Evolutionary conservation across 2,113 vertebrate species (phyloP).

Genomic region (Antechinus stuartii): DNA sequence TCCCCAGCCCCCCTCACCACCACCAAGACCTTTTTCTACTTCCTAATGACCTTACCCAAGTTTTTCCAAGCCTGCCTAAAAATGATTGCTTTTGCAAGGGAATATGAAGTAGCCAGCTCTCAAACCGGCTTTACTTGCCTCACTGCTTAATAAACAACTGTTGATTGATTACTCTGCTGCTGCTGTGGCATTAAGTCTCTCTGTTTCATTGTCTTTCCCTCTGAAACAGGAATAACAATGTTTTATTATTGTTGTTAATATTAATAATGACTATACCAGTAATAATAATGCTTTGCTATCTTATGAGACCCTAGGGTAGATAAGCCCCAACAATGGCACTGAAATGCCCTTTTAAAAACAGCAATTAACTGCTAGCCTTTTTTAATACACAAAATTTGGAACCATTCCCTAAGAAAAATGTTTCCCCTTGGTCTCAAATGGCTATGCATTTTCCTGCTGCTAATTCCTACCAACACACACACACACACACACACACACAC

Average conservation of each 20-base stretch:
- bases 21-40: not conserved
- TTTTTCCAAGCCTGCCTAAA: constrained; percentile 24
- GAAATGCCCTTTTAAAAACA: not conserved
- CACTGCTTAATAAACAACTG: not conserved
- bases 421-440: not conserved
- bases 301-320: not conserved
- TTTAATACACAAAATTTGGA: constrained; percentile 42
- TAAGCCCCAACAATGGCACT: not conserved
- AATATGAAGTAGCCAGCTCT: constrained; percentile 22
- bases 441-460: not conserved
- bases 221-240: constrained; percentile 14
- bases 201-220: constrained; percentile 16
- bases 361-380: constrained; percentile 36
- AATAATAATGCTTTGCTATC: not conserved
- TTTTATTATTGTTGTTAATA: constrained; percentile 3
- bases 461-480: constrained; percentile 22
- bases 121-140: constrained; percentile 23
- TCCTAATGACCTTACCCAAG: constrained; percentile 49
- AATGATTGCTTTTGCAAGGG: constrained; percentile 7
- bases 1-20: not conserved
- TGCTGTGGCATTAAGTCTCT: not conserved
- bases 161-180: not conserved
- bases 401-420: constrained; percentile 33
- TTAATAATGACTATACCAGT: not conserved
- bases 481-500: too few species aligned